Conservation (phyloP, 2,797 vertebrate species). For the Manis javanica region DNA sequence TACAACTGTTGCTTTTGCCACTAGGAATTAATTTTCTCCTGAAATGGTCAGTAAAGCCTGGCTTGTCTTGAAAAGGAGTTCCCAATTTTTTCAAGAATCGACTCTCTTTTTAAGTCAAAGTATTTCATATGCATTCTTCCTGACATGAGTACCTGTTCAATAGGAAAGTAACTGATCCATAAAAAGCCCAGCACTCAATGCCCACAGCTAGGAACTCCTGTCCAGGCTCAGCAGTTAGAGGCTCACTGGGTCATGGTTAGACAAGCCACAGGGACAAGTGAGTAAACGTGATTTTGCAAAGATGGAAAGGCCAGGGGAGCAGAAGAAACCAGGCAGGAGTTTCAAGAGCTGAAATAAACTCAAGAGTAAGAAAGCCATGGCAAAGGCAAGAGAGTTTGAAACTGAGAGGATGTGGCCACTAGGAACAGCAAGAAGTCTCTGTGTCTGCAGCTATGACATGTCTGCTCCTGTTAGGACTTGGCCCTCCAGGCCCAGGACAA, state of each 20-base stretch:
- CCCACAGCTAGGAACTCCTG: not conserved
- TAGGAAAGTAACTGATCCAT: not conserved
- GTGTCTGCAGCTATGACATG: fast-evolving
- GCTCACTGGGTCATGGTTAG: not conserved
- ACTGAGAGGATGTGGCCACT: not conserved
- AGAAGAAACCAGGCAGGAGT: not conserved
- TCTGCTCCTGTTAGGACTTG: not conserved
- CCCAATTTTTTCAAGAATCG: not conserved
- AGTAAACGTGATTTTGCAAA: not conserved
- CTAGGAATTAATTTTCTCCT: not conserved
- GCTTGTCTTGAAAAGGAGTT: not conserved
- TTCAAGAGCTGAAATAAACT: not conserved
- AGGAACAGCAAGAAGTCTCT: not conserved
- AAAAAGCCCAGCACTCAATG: not conserved
- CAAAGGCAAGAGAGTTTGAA: not conserved
- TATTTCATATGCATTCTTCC: not conserved
- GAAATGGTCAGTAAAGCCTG: not conserved
- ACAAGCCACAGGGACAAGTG: not conserved
- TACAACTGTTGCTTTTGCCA: not conserved
- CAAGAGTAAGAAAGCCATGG: not conserved
- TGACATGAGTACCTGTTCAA: not conserved
- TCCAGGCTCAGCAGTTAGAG: not conserved
- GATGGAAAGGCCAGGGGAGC: not conserved
- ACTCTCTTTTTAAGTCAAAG: not conserved
- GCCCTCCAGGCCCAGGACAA: not conserved